These are phyloP conservation scores for Aspidoscelis tigris DNA, from an alignment of 2,113 vertebrate species.

Conservation along the genomic window DNA sequence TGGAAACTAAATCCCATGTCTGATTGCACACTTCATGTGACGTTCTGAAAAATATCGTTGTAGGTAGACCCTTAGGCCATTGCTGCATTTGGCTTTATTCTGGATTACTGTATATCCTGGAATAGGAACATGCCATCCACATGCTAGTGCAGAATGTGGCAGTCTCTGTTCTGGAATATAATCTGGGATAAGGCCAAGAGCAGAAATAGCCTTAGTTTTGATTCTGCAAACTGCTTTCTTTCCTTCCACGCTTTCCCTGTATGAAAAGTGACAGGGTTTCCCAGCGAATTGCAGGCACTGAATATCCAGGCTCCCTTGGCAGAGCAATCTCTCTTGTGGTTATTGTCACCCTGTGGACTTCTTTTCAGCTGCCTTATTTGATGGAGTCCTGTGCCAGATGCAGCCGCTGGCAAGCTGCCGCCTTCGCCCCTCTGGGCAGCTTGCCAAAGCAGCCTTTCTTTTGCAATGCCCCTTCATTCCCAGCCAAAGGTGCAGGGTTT, in stretches of 20 bases:
- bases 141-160: too few species aligned
- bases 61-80: neutral
- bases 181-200: too few species aligned
- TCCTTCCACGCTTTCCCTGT: neutral
- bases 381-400: constrained; percentile 24
- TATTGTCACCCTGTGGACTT: neutral
- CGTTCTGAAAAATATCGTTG: neutral
- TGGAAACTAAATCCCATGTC: too few species aligned
- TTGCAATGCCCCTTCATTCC: constrained; percentile 7
- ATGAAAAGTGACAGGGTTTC: neutral
- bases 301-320: rapidly evolving
- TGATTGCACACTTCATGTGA: neutral
- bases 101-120: too few species aligned
- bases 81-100: too few species aligned
- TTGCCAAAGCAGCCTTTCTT: constrained; percentile 27
- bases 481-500: constrained; percentile 37
- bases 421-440: constrained; percentile 27
- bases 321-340: constrained; percentile 11
- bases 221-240: neutral
- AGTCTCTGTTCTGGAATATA: too few species aligned
- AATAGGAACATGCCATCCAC: too few species aligned
- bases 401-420: constrained; percentile 44
- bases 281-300: neutral
- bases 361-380: neutral
- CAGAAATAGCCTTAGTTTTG: neutral